Evolutionary conservation across 2,113 vertebrate species (phyloP).

Genomic region (Stegastes partitus): DNA sequence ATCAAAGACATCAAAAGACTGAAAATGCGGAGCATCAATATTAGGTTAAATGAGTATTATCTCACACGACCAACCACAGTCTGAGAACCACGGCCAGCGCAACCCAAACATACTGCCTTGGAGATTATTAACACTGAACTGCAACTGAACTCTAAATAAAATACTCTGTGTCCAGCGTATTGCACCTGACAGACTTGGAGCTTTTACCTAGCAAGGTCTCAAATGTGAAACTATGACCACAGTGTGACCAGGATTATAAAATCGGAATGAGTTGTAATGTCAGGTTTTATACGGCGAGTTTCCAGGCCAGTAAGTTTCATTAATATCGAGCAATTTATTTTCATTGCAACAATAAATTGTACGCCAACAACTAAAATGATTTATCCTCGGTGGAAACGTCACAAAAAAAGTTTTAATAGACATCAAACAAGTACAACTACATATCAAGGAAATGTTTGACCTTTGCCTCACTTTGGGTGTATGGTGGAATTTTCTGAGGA

Average conservation of each 20-base stretch:
- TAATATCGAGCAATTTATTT: slow-evolving; percentile 25
- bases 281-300: not conserved
- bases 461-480: slow-evolving; percentile 11
- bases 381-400: not conserved
- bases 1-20: slow-evolving; percentile 66
- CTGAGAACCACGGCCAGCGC: not conserved
- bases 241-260: not conserved
- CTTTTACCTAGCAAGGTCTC: not conserved
- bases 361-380: slow-evolving; percentile 10
- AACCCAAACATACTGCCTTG: not conserved
- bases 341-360: slow-evolving; percentile 13
- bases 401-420: not conserved
- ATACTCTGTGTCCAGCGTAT: slow-evolving; percentile 21
- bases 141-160: not conserved
- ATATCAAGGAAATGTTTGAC: slow-evolving; percentile 13
- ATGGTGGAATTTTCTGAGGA: slow-evolving; percentile 17
- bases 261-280: slow-evolving; percentile 33
- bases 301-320: slow-evolving; percentile 20
- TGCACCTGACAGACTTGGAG: slow-evolving; percentile 18
- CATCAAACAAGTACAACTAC: not conserved
- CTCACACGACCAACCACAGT: slow-evolving; percentile 18
- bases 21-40: slow-evolving; percentile 29
- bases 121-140: slow-evolving; percentile 13
- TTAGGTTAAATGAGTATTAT: slow-evolving; percentile 36
- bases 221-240: slow-evolving; percentile 6